Evolutionary conservation across 1,140 invertebrate species (phyloP).

Genomic region (Acromyrmex heyeri): DNA sequence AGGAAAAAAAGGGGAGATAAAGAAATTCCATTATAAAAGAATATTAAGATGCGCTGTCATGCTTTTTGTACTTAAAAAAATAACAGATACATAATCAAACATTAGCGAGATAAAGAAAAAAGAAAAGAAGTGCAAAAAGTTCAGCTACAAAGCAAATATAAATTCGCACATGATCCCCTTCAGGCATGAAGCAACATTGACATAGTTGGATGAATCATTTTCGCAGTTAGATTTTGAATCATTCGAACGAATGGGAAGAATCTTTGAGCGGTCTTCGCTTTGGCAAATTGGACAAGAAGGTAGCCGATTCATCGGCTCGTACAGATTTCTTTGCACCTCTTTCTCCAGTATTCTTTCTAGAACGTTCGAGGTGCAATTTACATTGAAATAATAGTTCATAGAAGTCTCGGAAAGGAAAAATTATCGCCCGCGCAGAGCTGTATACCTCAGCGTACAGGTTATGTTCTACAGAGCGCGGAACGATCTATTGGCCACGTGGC

Average conservation of each 20-base stretch:
- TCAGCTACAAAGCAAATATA: not conserved
- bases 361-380: not conserved
- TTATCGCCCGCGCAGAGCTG: too few species aligned
- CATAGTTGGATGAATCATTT: slow-evolving; percentile 17
- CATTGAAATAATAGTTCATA: too few species aligned
- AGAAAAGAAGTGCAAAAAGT: not conserved
- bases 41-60: not conserved
- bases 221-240: not conserved
- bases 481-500: not conserved
- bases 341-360: not conserved
- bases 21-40: not conserved
- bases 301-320: not conserved
- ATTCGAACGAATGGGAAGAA: not conserved
- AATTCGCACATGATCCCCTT: not conserved
- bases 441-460: slow-evolving; percentile 50
- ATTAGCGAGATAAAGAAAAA: not conserved
- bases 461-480: slow-evolving; percentile 54
- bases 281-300: not conserved
- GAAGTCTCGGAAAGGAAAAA: not conserved
- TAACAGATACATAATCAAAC: not conserved
- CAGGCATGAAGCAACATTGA: not conserved
- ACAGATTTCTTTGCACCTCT: not conserved
- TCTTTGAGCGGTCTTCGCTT: not conserved
- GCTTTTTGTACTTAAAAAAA: not conserved
- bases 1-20: not conserved